A percentile compares a stretch with the other conserved stretches of the same genome.
These are phyloP conservation scores for Poeciliopsis turrubarensis DNA, from an alignment of 2,113 vertebrate species.

Conservation along the genomic window DNA sequence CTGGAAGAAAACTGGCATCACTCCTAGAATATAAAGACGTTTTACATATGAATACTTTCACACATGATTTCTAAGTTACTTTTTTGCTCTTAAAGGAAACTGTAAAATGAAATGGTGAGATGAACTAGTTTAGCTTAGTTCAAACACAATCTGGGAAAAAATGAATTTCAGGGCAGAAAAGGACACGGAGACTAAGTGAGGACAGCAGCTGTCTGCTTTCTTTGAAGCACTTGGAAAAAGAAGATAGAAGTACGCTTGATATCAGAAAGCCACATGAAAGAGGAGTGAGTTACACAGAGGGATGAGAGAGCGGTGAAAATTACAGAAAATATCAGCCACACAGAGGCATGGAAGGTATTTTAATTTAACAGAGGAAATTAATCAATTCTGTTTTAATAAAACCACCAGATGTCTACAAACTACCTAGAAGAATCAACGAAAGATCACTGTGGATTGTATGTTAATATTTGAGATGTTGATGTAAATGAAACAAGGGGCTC, in stretches of 20 bases:
- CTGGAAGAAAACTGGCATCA: no score
- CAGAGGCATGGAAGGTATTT: not conserved
- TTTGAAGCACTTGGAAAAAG: constrained; percentile 55
- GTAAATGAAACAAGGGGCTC: not conserved
- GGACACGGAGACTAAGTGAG: constrained; percentile 26
- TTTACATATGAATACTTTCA: no score
- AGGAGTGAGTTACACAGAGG: not conserved
- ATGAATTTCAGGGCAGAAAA: constrained; percentile 22
- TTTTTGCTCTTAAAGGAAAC: not conserved
- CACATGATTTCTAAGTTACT: not conserved
- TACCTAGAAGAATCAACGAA: no score
- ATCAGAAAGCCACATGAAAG: constrained; percentile 15
- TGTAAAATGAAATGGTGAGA: constrained; percentile 6
- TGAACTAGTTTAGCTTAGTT: constrained; percentile 29
- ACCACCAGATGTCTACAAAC: no score
- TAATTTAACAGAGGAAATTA: not conserved
- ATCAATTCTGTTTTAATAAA: not conserved
- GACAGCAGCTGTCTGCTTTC: constrained; percentile 37
- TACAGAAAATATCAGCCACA: not conserved
- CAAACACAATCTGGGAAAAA: constrained; percentile 45
- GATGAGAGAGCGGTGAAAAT: not conserved
- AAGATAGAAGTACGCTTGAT: constrained; percentile 29
- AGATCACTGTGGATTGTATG: no score
- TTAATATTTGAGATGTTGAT: no score
- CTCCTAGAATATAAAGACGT: no score